These are phyloP conservation scores for Erinaceus europaeus DNA, from an alignment of 2,113 vertebrate genomes.

Conservation along the genomic window DNA sequence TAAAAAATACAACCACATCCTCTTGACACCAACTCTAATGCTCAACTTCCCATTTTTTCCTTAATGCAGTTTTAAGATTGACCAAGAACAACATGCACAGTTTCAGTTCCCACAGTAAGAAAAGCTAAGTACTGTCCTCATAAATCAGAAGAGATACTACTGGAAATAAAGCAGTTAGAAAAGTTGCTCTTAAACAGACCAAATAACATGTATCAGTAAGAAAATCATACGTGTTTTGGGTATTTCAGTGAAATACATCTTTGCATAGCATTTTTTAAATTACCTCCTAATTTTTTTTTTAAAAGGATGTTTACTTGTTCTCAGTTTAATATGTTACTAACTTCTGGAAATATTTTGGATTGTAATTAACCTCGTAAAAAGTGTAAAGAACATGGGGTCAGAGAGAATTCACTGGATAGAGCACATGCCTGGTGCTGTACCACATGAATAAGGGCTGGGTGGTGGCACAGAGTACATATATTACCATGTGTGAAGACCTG, in stretches of 20 bases:
- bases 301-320: slow-evolving; percentile 44
- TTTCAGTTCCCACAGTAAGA: slow-evolving; percentile 5
- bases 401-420: too few relatives aligned
- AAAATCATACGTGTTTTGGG: not conserved
- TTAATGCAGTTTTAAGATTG: not conserved
- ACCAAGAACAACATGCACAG: slow-evolving; percentile 10
- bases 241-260: slow-evolving; percentile 16
- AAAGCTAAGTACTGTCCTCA: slow-evolving; percentile 13
- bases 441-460: too few relatives aligned
- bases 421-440: too few relatives aligned
- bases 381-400: not conserved
- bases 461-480: too few relatives aligned
- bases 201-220: slow-evolving; percentile 7
- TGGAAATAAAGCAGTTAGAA: slow-evolving; percentile 4
- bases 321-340: slow-evolving; percentile 40
- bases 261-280: slow-evolving; percentile 43
- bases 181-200: slow-evolving; percentile 8
- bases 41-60: not conserved
- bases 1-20: not conserved
- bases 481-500: too few relatives aligned
- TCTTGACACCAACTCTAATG: not conserved
- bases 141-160: not conserved
- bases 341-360: slow-evolving; percentile 23
- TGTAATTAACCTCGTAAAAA: slow-evolving; percentile 20
- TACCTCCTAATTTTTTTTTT: slow-evolving; percentile 34